A percentile compares a stretch with the other conserved stretches of the same genome.
These are phyloP conservation scores for Porites cylindrica DNA, from an alignment of 92 coral and sea anemone species.

Conservation along the genomic window DNA sequence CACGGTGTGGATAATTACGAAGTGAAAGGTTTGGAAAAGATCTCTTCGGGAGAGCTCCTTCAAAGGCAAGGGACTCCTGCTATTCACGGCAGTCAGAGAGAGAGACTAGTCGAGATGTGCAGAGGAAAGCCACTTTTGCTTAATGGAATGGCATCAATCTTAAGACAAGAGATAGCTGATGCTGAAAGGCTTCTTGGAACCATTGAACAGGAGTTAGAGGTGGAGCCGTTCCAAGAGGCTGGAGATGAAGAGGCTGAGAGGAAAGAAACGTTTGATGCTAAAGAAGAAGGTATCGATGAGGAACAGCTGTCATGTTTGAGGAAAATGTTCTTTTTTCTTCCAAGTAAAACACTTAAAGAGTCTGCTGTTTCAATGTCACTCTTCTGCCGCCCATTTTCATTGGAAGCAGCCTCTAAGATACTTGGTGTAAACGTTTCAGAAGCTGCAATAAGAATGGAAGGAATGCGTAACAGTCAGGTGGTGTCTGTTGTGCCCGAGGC, in stretches of 20 bases:
- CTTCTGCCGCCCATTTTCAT: conserved; percentile 56
- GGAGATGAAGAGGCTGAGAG: background rate
- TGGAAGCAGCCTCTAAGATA: conserved; percentile 30
- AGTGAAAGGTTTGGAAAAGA: conserved; percentile 57
- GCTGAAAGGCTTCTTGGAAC: conserved; percentile 36
- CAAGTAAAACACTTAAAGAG: conserved; percentile 33
- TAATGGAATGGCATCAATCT: conserved; percentile 46
- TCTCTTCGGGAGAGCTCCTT: conserved; percentile 30
- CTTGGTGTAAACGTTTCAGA: conserved; percentile 20
- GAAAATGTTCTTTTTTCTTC: conserved; percentile 34
- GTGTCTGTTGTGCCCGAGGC: conserved; percentile 21
- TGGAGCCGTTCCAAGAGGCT: background rate
- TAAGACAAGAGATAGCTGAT: conserved; percentile 57
- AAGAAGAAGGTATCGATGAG: conserved; percentile 24
- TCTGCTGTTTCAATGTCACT: conserved; percentile 48
- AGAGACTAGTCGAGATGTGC: conserved; percentile 38
- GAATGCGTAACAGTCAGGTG: conserved; percentile 19
- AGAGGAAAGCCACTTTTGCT: conserved; percentile 61
- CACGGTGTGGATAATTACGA: conserved; percentile 41
- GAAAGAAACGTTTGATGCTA: background rate
- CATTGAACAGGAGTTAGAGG: conserved; percentile 28
- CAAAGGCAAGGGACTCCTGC: background rate
- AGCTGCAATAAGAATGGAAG: conserved; percentile 33
- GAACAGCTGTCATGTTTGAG: conserved; percentile 16
- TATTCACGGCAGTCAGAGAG: background rate